Evolutionary conservation across 1,140 invertebrate species (phyloP).

Genomic region (Manduca sexta): DNA sequence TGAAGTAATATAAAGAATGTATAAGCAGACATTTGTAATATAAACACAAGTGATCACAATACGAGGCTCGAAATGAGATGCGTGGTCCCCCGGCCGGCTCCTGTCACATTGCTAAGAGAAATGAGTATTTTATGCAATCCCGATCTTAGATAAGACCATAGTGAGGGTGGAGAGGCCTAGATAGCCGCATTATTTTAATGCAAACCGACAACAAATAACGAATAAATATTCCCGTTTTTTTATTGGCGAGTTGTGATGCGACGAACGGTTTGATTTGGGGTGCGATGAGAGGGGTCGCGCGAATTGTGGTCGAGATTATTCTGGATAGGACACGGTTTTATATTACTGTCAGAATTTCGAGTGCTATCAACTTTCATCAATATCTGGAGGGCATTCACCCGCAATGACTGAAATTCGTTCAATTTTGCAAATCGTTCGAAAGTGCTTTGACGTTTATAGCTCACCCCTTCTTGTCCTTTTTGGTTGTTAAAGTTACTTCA

Average conservation of each 20-base stretch:
- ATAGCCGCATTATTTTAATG: slow-evolving; percentile 64
- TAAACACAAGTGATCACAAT: slow-evolving; percentile 14
- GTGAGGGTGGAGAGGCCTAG: slow-evolving; percentile 49
- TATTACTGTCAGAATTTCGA: slow-evolving; percentile 50
- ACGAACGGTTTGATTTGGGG: slow-evolving; percentile 66
- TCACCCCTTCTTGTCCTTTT: background rate
- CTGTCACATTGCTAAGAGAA: slow-evolving; percentile 54
- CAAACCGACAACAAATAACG: slow-evolving; percentile 69
- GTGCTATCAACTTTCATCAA: slow-evolving; percentile 53
- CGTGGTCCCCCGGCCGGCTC: slow-evolving; percentile 33
- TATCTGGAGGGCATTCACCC: slow-evolving; percentile 39
- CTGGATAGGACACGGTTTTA: slow-evolving; percentile 51
- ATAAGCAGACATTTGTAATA: slow-evolving; percentile 3
- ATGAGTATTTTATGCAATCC: slow-evolving; percentile 67
- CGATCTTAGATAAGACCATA: slow-evolving; percentile 58
- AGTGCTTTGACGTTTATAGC: background rate
- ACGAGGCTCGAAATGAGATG: slow-evolving; percentile 44
- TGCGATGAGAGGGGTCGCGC: slow-evolving; percentile 47
- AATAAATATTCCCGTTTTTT: slow-evolving; percentile 68
- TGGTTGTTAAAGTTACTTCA: background rate
- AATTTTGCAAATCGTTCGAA: slow-evolving; percentile 19
- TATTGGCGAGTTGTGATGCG: slow-evolving; percentile 62
- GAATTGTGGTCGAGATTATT: slow-evolving; percentile 66
- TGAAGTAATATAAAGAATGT: background rate
- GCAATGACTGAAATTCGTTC: slow-evolving; percentile 5